Evolutionary conservation across 2,113 vertebrate species (phyloP).

Genomic region (Cathartes aura): DNA sequence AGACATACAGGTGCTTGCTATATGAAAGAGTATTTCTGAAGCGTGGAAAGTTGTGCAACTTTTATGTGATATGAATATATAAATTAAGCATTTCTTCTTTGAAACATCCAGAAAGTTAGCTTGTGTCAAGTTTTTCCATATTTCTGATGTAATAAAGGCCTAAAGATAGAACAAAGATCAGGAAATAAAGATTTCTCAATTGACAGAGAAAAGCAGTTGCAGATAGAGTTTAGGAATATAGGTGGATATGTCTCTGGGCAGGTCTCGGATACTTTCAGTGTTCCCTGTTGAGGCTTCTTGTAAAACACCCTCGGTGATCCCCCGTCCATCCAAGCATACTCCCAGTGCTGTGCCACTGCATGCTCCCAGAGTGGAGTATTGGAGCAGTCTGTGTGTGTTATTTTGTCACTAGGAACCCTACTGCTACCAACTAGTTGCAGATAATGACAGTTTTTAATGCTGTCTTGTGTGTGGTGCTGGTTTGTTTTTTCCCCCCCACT

Average conservation of each 20-base stretch:
- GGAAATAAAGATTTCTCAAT: neutral
- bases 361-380: neutral
- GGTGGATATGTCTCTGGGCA: neutral
- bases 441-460: neutral
- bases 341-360: neutral
- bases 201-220: neutral
- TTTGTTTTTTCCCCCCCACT: accelerated
- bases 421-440: neutral
- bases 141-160: neutral
- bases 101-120: neutral
- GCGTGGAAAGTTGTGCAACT: neutral
- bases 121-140: accelerated
- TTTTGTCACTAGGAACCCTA: neutral
- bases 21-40: neutral
- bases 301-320: neutral
- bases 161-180: neutral
- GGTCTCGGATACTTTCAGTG: neutral
- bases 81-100: neutral
- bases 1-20: neutral
- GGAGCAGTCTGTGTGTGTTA: neutral
- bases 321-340: neutral
- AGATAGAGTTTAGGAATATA: neutral
- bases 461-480: neutral
- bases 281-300: neutral
- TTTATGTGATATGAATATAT: neutral